Base-by-base conservation (phyloP, 2,113 vertebrate species). In the Caranx ignobilis region DNA sequence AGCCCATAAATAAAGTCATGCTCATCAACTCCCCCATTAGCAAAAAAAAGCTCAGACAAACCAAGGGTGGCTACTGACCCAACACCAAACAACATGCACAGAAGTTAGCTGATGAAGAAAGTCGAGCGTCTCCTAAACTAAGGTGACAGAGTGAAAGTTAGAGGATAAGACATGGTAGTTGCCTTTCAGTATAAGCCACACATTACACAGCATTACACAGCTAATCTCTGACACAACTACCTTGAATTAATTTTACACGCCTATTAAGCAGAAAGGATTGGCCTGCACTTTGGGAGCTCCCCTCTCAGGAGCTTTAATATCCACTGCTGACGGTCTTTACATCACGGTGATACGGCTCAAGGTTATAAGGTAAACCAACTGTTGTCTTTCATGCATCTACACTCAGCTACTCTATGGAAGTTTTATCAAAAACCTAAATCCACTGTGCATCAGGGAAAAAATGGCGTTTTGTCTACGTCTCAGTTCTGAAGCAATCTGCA, bases 181-280 rank as follows among this genome's bases (percentile, higher is more conserved):
- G 57, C 26, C 31, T 59, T 3, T 37, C 9, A 63, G 19, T 45
- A 68, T 37, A 70, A 54, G 37, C 19, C 15, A 48, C 16, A 32
- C 12, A 43, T 32, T 73, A 57, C 31, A 61, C 34, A 39, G 34
- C 37, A 60, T 80, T 75, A 55, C 55, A 39, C 70, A 57, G 59
- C 47, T 57, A 52, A 68, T 63, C 60, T 61, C 61, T 31, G 7
- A 70, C 69, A 64, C 11, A 54, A 60, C 11, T 18, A 21, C 61
- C 16, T 31, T 70, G 37, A 69, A 57, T 73, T 45, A 39, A 65
- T 41, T 56, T 37, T 19, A 55, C 52, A 75, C 1, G 15, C 34
- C 47, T 18, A 66, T 55, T 66, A 71, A 67, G 47, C 52, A 74
- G 60, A 61, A 41, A 41, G 12, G 59, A 74, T 41, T 61, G 21